These are phyloP conservation scores for Zaprionus capensis DNA, from an alignment of 1,140 invertebrate species.

Conservation along the genomic window DNA sequence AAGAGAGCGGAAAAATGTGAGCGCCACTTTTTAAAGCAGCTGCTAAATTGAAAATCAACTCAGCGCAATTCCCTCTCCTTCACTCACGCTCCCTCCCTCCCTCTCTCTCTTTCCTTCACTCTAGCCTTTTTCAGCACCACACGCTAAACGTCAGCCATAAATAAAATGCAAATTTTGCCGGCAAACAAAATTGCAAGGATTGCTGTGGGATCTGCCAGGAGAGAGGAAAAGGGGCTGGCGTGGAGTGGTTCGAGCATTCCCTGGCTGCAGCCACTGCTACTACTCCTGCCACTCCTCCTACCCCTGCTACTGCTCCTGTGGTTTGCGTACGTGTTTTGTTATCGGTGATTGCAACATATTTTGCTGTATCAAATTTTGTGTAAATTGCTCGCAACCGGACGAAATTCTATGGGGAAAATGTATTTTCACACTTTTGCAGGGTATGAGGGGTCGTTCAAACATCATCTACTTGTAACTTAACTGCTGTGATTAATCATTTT, in stretches of 20 bases:
- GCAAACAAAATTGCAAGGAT: constrained; percentile 70
- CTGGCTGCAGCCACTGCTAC: background rate
- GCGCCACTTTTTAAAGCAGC: constrained; percentile 72
- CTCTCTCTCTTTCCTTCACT: background rate
- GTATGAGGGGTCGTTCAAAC: constrained; percentile 21
- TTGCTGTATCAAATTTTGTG: constrained; percentile 75
- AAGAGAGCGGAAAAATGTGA: constrained; percentile 47
- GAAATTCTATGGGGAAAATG: constrained; percentile 79
- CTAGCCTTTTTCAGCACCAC: constrained; percentile 21
- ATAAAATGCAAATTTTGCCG: constrained; percentile 69
- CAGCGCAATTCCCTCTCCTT: constrained; percentile 1
- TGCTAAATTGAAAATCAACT: constrained; percentile 74
- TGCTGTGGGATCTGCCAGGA: constrained; percentile 20
- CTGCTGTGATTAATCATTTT: background rate
- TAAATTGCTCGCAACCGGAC: constrained; percentile 70
- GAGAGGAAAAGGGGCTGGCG: background rate
- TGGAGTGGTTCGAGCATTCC: constrained; percentile 5
- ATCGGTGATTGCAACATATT: constrained; percentile 72
- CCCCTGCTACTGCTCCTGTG: constrained; percentile 36
- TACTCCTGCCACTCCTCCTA: background rate
- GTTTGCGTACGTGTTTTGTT: constrained; percentile 67
- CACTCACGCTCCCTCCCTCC: too few species aligned
- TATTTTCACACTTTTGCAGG: constrained; percentile 16
- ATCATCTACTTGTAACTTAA: background rate
- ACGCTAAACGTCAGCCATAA: constrained; percentile 76